Evolutionary conservation across 2,113 vertebrate genomes (phyloP).

Genomic region (Climacteris rufus): DNA sequence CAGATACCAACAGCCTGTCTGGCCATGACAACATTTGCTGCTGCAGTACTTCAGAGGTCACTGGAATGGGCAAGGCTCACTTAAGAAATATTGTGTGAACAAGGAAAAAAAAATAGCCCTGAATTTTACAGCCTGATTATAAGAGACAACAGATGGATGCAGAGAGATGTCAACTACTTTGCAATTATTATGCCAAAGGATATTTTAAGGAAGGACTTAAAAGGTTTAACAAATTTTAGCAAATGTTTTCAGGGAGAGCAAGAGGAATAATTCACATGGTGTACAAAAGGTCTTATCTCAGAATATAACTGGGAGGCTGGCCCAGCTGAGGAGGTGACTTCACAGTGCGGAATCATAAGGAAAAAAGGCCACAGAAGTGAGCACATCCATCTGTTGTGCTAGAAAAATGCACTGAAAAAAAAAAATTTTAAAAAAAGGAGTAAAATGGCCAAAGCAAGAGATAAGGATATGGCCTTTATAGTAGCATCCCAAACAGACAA

Average conservation of each 20-base stretch:
- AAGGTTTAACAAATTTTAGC: background rate
- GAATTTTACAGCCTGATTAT: slow-evolving; percentile 2
- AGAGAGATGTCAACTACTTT: background rate
- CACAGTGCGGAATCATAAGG: background rate
- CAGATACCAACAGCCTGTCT: background rate
- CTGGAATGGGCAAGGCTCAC: background rate
- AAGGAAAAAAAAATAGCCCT: background rate
- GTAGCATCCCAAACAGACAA: background rate
- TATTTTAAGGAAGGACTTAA: slow-evolving; percentile 9
- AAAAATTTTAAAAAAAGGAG: rapidly evolving
- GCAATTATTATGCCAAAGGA: background rate
- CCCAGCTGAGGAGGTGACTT: background rate
- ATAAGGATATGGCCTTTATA: background rate
- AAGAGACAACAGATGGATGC: slow-evolving; percentile 10
- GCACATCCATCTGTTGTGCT: background rate
- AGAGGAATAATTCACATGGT: background rate
- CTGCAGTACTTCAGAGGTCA: background rate
- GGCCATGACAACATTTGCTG: background rate
- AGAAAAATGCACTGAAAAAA: background rate
- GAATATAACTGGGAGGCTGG: background rate
- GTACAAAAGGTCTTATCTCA: background rate
- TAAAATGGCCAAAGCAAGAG: background rate
- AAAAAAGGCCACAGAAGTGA: background rate
- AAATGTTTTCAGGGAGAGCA: background rate
- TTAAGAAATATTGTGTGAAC: background rate